A percentile compares a stretch with the other conserved stretches of the same genome.
These are phyloP conservation scores for Acyrthosiphon pisum DNA, from an alignment of 1,140 invertebrate genomes.

Conservation along the genomic window DNA sequence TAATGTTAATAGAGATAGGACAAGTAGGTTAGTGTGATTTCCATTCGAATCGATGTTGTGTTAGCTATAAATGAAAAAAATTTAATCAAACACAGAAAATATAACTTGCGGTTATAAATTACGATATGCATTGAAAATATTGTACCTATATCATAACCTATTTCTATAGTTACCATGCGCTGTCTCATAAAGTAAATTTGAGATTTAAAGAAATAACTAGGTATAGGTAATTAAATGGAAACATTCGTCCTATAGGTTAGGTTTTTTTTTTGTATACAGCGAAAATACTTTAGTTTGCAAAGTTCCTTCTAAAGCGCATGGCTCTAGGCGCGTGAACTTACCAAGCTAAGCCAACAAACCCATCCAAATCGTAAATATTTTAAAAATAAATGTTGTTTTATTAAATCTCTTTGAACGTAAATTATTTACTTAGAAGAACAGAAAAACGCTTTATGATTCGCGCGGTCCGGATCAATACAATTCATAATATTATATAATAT, in stretches of 20 bases:
- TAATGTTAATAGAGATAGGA: too few relatives aligned
- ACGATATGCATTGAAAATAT: not conserved
- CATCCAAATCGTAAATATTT: not conserved
- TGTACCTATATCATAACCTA: not conserved
- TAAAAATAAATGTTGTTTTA: not conserved
- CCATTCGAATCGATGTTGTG: not conserved
- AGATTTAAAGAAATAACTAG: not conserved
- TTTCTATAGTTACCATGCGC: not conserved
- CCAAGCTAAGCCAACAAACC: not conserved
- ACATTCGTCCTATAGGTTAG: not conserved
- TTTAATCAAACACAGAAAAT: not conserved
- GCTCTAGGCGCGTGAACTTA: not conserved
- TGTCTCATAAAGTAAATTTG: not conserved
- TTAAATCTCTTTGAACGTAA: not conserved
- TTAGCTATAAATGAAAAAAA: not conserved
- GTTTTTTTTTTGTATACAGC: not conserved
- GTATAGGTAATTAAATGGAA: not conserved
- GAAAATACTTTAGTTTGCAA: not conserved
- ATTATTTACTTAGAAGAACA: not conserved
- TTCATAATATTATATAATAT: not conserved
- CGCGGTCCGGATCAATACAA: not conserved
- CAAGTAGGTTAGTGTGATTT: not conserved
- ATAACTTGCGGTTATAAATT: not conserved
- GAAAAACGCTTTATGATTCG: not conserved
- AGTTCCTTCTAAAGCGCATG: not conserved